These are phyloP conservation scores for Oncorhynchus masou DNA, from an alignment of 2,113 vertebrate genomes.

Conservation along the genomic window DNA sequence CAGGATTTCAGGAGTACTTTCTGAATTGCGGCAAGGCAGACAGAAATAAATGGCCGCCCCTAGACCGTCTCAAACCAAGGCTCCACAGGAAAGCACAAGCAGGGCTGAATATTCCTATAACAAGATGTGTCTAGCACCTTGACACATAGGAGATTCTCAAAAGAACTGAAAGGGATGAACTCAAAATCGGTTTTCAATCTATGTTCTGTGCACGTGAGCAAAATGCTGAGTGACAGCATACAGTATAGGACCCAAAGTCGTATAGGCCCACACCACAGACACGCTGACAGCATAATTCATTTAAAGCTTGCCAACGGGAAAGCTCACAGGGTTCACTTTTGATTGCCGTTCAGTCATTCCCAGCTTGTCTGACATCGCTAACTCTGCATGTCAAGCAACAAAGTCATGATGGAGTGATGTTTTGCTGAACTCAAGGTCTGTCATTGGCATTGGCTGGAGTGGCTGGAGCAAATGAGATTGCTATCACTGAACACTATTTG, in stretches of 20 bases:
- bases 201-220: neutral
- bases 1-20: constrained; percentile 22
- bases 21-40: constrained; percentile 27
- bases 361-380: constrained; percentile 11
- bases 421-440: constrained; percentile 27
- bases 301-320: constrained; percentile 18
- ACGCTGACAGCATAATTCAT: neutral
- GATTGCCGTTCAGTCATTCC: constrained; percentile 15
- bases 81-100: neutral
- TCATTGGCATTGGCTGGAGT: constrained; percentile 9
- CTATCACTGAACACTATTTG: neutral
- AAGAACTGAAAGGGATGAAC: neutral
- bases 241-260: neutral
- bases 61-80: neutral
- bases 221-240: neutral
- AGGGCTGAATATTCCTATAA: constrained; percentile 14
- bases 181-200: neutral
- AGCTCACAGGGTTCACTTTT: constrained; percentile 17
- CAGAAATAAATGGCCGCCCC: constrained; percentile 9
- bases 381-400: constrained; percentile 35
- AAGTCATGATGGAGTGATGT: constrained; percentile 20
- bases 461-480: constrained; percentile 19
- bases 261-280: neutral
- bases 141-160: neutral
- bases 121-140: too few species aligned